phyloP scores from a whole-genome alignment of 2,797 vertebrate genomes.

The Falco berigora region DNA sequence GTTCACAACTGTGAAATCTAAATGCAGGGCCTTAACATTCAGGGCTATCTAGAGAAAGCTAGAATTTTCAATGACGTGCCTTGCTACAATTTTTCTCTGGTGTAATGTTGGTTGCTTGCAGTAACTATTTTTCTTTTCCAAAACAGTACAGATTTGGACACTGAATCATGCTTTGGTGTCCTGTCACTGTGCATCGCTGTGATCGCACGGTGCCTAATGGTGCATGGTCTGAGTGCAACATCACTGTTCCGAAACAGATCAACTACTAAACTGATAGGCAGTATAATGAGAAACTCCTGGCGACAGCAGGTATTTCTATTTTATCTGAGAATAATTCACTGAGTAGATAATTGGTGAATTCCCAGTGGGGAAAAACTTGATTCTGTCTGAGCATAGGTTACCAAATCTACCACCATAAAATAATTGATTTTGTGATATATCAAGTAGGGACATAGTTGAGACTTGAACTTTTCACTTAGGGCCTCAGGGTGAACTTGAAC shows the following conservation, averaged over 20 bases:
- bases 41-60: slow-evolving; percentile 24
- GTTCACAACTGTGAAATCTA: neutral
- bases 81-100: slow-evolving; percentile 32
- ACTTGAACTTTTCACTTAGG: slow-evolving; percentile 76
- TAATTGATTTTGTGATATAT: slow-evolving; percentile 79
- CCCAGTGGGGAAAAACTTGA: slow-evolving; percentile 70
- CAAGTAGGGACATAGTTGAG: slow-evolving; percentile 63
- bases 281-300: slow-evolving; percentile 58
- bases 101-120: slow-evolving; percentile 34
- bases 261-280: slow-evolving; percentile 12
- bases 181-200: neutral
- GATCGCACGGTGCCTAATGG: slow-evolving; percentile 11
- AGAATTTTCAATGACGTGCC: slow-evolving; percentile 35
- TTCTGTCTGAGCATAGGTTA: slow-evolving; percentile 74
- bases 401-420: slow-evolving; percentile 71
- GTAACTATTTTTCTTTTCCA: neutral
- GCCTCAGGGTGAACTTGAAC: slow-evolving; percentile 75
- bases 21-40: neutral
- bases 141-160: slow-evolving; percentile 1
- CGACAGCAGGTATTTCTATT: slow-evolving; percentile 68
- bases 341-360: slow-evolving; percentile 74
- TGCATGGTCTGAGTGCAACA: slow-evolving; percentile 28
- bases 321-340: slow-evolving; percentile 72
- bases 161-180: slow-evolving; percentile 45
- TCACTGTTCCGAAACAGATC: neutral